Conservation (phyloP, 2,113 vertebrate species). For the Mus pahari region DNA sequence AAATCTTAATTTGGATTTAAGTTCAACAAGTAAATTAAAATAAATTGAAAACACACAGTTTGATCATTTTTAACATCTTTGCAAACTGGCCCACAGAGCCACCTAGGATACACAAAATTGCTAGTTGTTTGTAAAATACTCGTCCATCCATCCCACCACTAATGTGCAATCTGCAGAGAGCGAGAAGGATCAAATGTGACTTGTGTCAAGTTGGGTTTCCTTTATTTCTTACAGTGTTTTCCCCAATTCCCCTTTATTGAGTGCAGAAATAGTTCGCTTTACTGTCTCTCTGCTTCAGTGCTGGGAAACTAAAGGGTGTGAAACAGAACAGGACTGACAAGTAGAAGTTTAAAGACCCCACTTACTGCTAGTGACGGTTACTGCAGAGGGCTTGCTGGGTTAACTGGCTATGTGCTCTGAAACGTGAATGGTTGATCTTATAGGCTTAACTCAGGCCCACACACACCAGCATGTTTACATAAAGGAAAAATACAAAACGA, state of each 20-base stretch:
- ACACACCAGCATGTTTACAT: not conserved
- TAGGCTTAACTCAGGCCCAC: not conserved
- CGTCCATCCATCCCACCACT: not conserved
- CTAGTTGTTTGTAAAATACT: not conserved
- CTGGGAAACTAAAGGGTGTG: not conserved
- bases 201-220: constrained; percentile 54
- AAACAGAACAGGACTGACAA: not conserved
- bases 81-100: constrained; percentile 23
- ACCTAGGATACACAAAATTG: constrained; percentile 18
- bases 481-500: not conserved
- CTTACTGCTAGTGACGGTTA: not conserved
- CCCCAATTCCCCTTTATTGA: not conserved
- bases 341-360: not conserved
- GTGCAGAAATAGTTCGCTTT: not conserved
- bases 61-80: not conserved
- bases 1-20: constrained; percentile 69
- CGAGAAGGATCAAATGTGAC: constrained; percentile 43
- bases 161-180: constrained; percentile 29
- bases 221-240: constrained; percentile 38
- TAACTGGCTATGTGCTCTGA: not conserved
- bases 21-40: constrained; percentile 65
- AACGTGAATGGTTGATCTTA: not conserved
- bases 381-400: not conserved
- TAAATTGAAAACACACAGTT: constrained; percentile 46
- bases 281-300: not conserved